Evolutionary conservation across 2,113 vertebrate species (phyloP), one percentile per base, ranked within the genome.

Genomic region (Furnarius figulus): DNA sequence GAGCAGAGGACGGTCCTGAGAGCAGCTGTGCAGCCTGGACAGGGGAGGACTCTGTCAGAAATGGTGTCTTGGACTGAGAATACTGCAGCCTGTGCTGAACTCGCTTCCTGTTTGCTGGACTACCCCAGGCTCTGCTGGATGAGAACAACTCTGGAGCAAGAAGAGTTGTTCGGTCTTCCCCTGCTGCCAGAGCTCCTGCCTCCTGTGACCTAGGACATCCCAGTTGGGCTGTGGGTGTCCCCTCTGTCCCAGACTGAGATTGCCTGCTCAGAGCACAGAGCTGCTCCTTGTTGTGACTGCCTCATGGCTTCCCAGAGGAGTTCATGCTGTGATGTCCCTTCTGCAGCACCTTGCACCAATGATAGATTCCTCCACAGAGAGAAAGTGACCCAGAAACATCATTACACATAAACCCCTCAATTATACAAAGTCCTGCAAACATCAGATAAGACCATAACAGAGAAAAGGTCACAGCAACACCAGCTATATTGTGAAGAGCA

Each of bases 391-490:
- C 90, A 95, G 85, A 88, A 93, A 90, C 66, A 22, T 55, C 14
- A 2, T 80, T 91, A 62, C 58, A 68, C 86, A 95, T 78, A 90
- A 97, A 89, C 58, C 62, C 73, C 74, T 95, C 93, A 65, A 42
- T 94, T 95, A 95, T 58, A 63, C 85, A 62, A 90, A 91, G 92
- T 87, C 82, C 82, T 96, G 93, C 75, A 96, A 94, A 76, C 79
- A 94, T 97, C 96, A 96, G 90, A 97, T 96, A 94, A 92, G 66
- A 35, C 78, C 81, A 72, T 84, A 96, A 95, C 79, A 96, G 47
- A 96, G 95, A 72, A 95, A 96, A 96, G 97, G 97, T 97, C 96
- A 89, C 88, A 87, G 93, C 94, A 97, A 85, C 97, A 97, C 95
- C 94, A 95, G 91, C 82, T 61, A 95, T 97, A 94, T 97, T 90